These are phyloP conservation scores for Melinopterus prodromus DNA, from an alignment of 2,888 invertebrate species.

Conservation along the genomic window DNA sequence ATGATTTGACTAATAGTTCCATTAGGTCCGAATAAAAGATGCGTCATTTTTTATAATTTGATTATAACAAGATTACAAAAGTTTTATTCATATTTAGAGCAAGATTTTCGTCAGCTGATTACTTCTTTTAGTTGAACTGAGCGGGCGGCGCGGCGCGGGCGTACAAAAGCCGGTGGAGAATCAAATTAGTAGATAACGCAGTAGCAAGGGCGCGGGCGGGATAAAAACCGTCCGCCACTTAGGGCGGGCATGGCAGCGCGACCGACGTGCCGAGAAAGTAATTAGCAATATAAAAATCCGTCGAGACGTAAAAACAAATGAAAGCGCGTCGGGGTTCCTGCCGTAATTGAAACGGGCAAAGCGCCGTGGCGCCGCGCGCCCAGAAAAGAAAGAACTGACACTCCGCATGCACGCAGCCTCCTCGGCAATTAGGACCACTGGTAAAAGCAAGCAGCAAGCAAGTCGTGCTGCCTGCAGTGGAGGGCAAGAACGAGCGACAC, in stretches of 20 bases:
- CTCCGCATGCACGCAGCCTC: constrained; percentile 41
- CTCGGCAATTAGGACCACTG: constrained; percentile 52
- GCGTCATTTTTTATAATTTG: too few relatives aligned
- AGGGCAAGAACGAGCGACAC: constrained; percentile 41
- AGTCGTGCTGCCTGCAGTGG: neutral
- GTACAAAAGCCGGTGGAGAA: neutral
- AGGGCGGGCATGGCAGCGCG: neutral
- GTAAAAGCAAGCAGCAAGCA: constrained; percentile 16
- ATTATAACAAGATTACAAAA: too few relatives aligned
- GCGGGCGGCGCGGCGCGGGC: too few relatives aligned
- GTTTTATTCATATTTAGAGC: too few relatives aligned
- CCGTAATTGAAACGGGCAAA: constrained; percentile 52
- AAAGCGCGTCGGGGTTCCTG: constrained; percentile 51
- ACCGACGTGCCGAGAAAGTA: constrained; percentile 59
- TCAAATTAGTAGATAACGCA: neutral
- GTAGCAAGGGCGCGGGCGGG: neutral
- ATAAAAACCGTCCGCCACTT: neutral
- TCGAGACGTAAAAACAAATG: constrained; percentile 59
- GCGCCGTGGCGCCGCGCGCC: constrained; percentile 35
- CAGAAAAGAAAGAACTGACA: constrained; percentile 53
- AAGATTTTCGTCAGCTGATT: too few relatives aligned
- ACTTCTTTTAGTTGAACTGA: too few relatives aligned
- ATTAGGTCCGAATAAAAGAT: too few relatives aligned
- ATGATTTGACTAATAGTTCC: too few relatives aligned
- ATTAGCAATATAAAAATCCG: constrained; percentile 63